Conservation (phyloP, 2,888 invertebrate genomes). For the Hemicrepidius hirtus region DNA sequence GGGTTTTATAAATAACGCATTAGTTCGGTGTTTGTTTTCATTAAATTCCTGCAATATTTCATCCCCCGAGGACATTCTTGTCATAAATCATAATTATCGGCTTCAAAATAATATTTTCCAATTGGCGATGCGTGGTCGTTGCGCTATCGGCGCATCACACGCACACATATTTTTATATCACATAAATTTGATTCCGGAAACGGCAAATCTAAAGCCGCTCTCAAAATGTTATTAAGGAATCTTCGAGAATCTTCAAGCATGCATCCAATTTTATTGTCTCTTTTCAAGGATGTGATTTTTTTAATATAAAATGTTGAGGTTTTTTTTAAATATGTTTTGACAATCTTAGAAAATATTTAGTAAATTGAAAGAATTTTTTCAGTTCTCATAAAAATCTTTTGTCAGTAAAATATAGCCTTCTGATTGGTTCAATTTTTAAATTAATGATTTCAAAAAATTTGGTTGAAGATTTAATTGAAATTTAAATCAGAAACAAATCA, state of each 20-base stretch:
- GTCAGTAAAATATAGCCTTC: too few relatives aligned
- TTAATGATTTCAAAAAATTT: too few relatives aligned
- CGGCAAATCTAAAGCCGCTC: constrained; percentile 32
- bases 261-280: constrained; percentile 34
- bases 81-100: constrained; percentile 48
- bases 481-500: too few relatives aligned
- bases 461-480: too few relatives aligned
- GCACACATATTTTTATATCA: constrained; percentile 49
- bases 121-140: constrained; percentile 22
- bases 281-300: constrained; percentile 12
- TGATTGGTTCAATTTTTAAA: too few relatives aligned
- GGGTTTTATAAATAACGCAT: constrained; percentile 39
- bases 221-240: constrained; percentile 37
- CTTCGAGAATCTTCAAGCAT: constrained; percentile 31
- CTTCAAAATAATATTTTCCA: constrained; percentile 44
- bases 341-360: too few relatives aligned
- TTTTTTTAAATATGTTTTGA: too few relatives aligned
- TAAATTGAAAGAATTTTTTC: too few relatives aligned
- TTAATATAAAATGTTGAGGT: neutral
- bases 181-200: constrained; percentile 45
- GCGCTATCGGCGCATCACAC: constrained; percentile 45
- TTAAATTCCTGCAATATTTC: constrained; percentile 42
- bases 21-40: constrained; percentile 43
- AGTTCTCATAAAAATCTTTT: too few relatives aligned
- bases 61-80: constrained; percentile 14